Percentiles rank a stretch among this genome's conserved stretches.
phyloP scores from a whole-genome alignment of 1,140 invertebrate genomes.

The Araneus ventricosus region DNA sequence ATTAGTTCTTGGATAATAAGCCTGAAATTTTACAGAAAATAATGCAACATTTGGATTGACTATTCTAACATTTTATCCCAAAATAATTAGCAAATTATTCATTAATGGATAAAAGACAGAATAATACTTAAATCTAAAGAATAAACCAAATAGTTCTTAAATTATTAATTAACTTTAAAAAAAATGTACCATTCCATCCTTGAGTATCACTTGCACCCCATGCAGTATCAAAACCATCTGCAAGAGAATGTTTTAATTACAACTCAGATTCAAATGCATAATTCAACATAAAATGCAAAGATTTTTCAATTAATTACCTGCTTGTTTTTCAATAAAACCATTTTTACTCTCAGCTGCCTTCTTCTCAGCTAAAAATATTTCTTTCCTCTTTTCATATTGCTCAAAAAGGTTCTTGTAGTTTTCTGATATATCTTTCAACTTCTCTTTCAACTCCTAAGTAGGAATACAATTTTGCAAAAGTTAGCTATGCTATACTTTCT shows the following conservation, averaged over 20 bases:
- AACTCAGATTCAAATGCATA: background rate
- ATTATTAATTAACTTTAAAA: background rate
- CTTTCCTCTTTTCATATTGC: conserved; percentile 83
- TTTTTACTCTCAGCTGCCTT: conserved; percentile 79
- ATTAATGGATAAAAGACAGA: no score
- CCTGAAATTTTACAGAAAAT: no score
- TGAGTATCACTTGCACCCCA: conserved; percentile 1
- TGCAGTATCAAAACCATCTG: conserved; percentile 32
- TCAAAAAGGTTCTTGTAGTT: conserved; percentile 84
- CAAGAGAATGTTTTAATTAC: background rate
- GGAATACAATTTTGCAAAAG: background rate
- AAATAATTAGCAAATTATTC: no score
- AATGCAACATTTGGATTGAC: no score
- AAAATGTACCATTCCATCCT: conserved; percentile 39
- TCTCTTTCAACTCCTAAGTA: conserved; percentile 84
- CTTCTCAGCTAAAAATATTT: conserved; percentile 80
- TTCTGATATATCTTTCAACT: conserved; percentile 82
- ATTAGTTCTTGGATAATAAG: background rate
- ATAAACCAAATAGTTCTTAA: background rate
- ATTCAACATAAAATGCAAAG: background rate
- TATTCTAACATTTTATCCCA: no score
- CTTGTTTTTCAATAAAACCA: conserved; percentile 6
- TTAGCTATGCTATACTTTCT: background rate
- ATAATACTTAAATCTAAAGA: background rate
- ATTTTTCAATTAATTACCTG: conserved; percentile 17